Percentiles rank a stretch among this genome's conserved stretches.
Evolutionary conservation across 2,888 invertebrate species (phyloP).

Genomic region (Hoplodrina blanda): DNA sequence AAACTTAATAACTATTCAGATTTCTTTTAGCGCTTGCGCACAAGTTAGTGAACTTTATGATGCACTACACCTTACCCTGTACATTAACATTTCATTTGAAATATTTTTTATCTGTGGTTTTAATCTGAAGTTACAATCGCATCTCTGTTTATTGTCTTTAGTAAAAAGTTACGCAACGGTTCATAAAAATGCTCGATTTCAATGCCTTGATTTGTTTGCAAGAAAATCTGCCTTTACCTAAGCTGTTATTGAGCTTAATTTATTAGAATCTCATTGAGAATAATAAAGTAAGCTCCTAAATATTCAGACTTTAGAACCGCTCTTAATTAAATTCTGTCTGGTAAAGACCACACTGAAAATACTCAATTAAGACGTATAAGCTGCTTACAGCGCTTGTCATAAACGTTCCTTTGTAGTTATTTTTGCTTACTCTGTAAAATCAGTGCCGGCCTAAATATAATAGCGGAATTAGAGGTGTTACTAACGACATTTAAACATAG

Average conservation of each 20-base stretch:
- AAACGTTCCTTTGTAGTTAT: not conserved
- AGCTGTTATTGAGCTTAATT: not conserved
- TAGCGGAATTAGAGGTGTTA: not conserved
- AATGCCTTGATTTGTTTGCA: constrained; percentile 1
- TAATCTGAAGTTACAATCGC: constrained; percentile 14
- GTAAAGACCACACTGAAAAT: not conserved
- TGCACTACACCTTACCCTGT: constrained; percentile 34
- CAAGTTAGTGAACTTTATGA: constrained; percentile 48
- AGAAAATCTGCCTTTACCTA: not conserved
- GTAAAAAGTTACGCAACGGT: not conserved
- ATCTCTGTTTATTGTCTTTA: constrained; percentile 11
- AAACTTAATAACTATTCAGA: constrained; percentile 74
- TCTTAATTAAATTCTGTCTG: constrained; percentile 21
- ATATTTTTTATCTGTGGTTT: constrained; percentile 21
- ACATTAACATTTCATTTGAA: constrained; percentile 15
- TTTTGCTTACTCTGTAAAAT: not conserved
- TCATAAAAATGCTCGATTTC: not conserved
- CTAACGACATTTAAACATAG: constrained; percentile 24
- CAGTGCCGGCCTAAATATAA: not conserved
- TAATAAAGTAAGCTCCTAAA: constrained; percentile 5
- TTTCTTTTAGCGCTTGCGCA: constrained; percentile 58
- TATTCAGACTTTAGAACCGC: not conserved
- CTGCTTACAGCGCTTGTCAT: not conserved
- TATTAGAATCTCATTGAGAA: not conserved
- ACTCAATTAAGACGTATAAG: constrained; percentile 1